Percentiles rank a stretch among this genome's conserved stretches.
These are phyloP conservation scores for Globia sparganii DNA, from an alignment of 2,888 invertebrate genomes.

Conservation along the genomic window DNA sequence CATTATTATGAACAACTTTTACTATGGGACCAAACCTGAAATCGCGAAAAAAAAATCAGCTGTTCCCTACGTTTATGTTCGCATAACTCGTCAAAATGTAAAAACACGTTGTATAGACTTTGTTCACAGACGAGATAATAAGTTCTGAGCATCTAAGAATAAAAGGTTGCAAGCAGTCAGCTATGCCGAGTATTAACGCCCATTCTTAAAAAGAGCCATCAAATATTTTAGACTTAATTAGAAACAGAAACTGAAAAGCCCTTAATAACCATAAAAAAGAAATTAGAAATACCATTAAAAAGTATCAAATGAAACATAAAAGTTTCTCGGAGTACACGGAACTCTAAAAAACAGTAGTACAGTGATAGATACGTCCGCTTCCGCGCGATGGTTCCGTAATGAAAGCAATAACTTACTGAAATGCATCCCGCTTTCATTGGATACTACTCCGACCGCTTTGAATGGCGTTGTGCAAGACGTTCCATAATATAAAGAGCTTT, in stretches of 20 bases:
- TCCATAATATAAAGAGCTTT: slow-evolving; percentile 4
- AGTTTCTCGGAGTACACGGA: slow-evolving; percentile 7
- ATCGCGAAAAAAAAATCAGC: too few species aligned
- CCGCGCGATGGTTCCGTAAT: slow-evolving; percentile 40
- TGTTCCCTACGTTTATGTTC: too few species aligned
- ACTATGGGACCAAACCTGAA: too few species aligned
- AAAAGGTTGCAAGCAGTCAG: background rate
- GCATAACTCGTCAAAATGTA: too few species aligned
- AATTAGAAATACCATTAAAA: background rate
- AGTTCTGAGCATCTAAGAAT: background rate
- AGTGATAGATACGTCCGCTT: slow-evolving; percentile 14
- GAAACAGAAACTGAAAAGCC: background rate
- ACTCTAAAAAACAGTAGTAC: slow-evolving; percentile 26
- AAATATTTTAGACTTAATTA: background rate
- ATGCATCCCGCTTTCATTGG: slow-evolving; percentile 32
- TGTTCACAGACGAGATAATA: background rate
- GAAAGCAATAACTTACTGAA: slow-evolving; percentile 34
- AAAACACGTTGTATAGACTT: too few species aligned
- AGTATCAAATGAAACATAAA: slow-evolving; percentile 4
- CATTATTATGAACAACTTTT: too few species aligned
- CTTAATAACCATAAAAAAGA: background rate
- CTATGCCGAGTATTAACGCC: too few species aligned
- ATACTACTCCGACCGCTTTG: slow-evolving; percentile 11
- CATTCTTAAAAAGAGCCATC: background rate
- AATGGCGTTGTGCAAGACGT: background rate